Evolutionary conservation across 2,113 vertebrate species (phyloP).

Genomic region (Xiphias gladius): DNA sequence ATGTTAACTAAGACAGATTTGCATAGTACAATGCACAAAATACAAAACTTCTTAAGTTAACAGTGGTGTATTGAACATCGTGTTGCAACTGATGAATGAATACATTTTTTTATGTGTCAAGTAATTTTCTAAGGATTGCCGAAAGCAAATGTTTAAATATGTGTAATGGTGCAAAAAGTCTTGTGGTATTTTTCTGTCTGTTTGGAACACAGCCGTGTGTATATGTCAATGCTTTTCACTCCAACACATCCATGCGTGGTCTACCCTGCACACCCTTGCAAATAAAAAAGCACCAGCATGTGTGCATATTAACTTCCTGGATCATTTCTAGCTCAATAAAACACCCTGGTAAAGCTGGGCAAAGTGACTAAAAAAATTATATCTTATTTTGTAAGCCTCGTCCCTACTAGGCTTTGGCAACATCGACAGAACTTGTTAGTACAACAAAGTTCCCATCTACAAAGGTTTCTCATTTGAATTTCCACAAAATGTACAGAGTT

Average conservation of each 20-base stretch:
- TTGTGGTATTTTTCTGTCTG: constrained; percentile 25
- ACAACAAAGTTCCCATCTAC: background rate
- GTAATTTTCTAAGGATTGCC: constrained; percentile 13
- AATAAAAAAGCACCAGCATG: constrained; percentile 5
- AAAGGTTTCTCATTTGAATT: background rate
- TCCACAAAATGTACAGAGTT: background rate
- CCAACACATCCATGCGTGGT: background rate
- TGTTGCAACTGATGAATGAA: background rate
- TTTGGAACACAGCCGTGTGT: constrained; percentile 18
- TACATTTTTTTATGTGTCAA: constrained; percentile 5
- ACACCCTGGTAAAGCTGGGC: background rate
- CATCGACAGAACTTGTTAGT: background rate
- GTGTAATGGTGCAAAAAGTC: constrained; percentile 50
- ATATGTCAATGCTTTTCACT: constrained; percentile 5
- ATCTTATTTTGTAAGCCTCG: constrained; percentile 3
- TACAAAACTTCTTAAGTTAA: background rate
- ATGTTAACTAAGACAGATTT: background rate
- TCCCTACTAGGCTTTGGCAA: background rate
- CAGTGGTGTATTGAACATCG: background rate
- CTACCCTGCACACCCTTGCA: background rate
- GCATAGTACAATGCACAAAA: background rate
- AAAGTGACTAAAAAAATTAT: background rate
- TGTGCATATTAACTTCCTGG: constrained; percentile 14
- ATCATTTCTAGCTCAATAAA: constrained; percentile 27
- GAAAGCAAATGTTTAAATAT: constrained; percentile 37